These are phyloP conservation scores for Cerceris ruficornis DNA, from an alignment of 2,888 invertebrate genomes.

Conservation along the genomic window DNA sequence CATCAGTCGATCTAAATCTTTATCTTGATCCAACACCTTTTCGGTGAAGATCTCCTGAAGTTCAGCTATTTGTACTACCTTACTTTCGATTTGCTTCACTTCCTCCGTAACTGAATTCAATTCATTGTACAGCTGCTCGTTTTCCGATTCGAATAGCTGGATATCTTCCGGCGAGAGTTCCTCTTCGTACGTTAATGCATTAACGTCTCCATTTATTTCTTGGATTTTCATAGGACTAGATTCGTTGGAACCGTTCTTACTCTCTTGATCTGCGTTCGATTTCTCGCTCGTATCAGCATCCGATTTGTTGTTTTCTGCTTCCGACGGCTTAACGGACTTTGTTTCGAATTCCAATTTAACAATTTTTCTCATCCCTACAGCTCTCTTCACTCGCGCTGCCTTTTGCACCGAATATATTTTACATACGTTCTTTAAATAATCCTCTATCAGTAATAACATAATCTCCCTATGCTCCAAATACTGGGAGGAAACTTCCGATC, in stretches of 20 bases:
- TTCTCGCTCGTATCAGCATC: constrained; percentile 67
- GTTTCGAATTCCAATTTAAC: constrained; percentile 85
- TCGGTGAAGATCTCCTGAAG: constrained; percentile 98
- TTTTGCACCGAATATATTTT: constrained; percentile 94
- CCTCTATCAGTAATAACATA: constrained; percentile 89
- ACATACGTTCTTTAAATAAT: constrained; percentile 92
- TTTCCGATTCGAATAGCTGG: constrained; percentile 96
- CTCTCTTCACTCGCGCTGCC: constrained; percentile 92
- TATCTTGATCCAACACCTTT: constrained; percentile 96
- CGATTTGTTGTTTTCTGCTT: constrained; percentile 69
- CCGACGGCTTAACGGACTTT: constrained; percentile 60
- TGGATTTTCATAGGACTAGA: constrained; percentile 76
- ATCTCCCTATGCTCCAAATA: constrained; percentile 89
- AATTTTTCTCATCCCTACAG: constrained; percentile 91
- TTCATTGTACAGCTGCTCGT: constrained; percentile 92
- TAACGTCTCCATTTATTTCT: constrained; percentile 77
- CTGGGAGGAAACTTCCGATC: constrained; percentile 84
- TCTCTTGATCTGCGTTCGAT: constrained; percentile 68
- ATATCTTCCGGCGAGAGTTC: constrained; percentile 92
- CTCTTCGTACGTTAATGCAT: constrained; percentile 82
- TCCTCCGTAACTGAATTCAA: constrained; percentile 95
- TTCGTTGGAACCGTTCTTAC: constrained; percentile 47
- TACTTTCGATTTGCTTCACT: constrained; percentile 93
- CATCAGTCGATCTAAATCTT: constrained; percentile 94
- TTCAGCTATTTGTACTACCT: constrained; percentile 97